Evolutionary conservation across 2,113 vertebrate genomes (phyloP).

Genomic region (Amia ocellicauda): DNA sequence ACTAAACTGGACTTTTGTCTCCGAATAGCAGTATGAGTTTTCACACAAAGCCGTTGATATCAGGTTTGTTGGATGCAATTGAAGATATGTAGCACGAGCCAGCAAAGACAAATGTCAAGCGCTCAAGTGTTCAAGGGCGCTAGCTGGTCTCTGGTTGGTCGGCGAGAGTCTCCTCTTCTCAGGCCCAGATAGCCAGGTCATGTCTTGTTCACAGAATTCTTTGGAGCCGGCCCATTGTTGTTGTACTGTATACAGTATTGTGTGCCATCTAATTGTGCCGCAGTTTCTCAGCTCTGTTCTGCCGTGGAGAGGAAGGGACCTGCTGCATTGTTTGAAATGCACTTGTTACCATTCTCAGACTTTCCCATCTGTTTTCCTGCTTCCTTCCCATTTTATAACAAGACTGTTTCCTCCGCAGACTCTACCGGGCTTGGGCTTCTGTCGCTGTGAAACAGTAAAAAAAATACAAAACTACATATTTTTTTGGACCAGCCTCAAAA

Average conservation of each 20-base stretch:
- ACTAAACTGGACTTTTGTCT: no score
- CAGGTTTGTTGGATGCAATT: no score
- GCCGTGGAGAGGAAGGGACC: slow-evolving; percentile 59
- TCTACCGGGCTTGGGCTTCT: background rate
- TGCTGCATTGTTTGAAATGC: slow-evolving; percentile 63
- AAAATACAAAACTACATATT: slow-evolving; percentile 3
- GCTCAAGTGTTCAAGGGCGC: background rate
- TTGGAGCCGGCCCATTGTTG: slow-evolving; percentile 68
- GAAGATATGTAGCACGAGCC: slow-evolving; percentile 24
- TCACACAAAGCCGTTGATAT: no score
- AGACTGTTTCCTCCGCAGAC: slow-evolving; percentile 47
- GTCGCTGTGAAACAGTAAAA: slow-evolving; percentile 2
- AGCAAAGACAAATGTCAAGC: slow-evolving; percentile 52
- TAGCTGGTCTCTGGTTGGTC: background rate
- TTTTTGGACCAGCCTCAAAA: slow-evolving; percentile 10
- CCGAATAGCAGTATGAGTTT: no score
- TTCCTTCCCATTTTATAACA: slow-evolving; percentile 72
- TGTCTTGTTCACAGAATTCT: slow-evolving; percentile 78
- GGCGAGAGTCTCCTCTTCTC: slow-evolving; percentile 3
- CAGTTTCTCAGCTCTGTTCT: slow-evolving; percentile 53
- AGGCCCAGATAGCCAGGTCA: slow-evolving; percentile 54
- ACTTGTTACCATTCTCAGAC: slow-evolving; percentile 61
- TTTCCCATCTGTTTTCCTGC: slow-evolving; percentile 77
- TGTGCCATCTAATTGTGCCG: slow-evolving; percentile 62
- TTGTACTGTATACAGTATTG: slow-evolving; percentile 70